phyloP scores from a whole-genome alignment of 1,140 invertebrate species.

The Sminthurinus signatus region DNA sequence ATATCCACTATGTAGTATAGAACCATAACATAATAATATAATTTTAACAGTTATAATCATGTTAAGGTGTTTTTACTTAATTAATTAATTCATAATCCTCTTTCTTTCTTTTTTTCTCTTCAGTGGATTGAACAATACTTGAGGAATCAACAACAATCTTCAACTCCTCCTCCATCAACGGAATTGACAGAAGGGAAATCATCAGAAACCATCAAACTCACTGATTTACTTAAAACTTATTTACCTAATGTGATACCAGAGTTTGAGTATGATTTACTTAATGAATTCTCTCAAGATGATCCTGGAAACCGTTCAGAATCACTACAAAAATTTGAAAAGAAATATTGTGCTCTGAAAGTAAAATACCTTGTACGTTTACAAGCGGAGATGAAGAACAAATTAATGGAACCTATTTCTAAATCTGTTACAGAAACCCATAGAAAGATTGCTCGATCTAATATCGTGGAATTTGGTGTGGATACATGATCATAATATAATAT shows the following conservation, averaged over 20 bases:
- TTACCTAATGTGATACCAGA: neutral
- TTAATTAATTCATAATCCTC: neutral
- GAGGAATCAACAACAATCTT: neutral
- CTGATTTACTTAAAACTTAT: neutral
- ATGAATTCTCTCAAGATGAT: neutral
- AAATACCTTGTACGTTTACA: neutral
- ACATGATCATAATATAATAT: neutral
- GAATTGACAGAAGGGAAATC: neutral
- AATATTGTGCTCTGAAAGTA: slow-evolving; percentile 2
- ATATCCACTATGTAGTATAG: neutral
- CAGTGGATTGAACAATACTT: neutral
- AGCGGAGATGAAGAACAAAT: neutral
- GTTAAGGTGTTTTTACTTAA: neutral
- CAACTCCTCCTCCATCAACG: neutral
- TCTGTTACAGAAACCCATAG: neutral
- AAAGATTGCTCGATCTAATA: neutral
- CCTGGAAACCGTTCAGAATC: neutral
- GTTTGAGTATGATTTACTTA: neutral
- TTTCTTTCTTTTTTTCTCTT: neutral
- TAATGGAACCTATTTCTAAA: neutral
- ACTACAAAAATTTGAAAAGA: neutral
- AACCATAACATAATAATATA: no score
- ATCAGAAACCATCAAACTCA: neutral
- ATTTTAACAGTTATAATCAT: neutral
- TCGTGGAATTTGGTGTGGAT: neutral